Evolutionary conservation across 2,888 invertebrate genomes (phyloP).

Genomic region (Theretra japonica): DNA sequence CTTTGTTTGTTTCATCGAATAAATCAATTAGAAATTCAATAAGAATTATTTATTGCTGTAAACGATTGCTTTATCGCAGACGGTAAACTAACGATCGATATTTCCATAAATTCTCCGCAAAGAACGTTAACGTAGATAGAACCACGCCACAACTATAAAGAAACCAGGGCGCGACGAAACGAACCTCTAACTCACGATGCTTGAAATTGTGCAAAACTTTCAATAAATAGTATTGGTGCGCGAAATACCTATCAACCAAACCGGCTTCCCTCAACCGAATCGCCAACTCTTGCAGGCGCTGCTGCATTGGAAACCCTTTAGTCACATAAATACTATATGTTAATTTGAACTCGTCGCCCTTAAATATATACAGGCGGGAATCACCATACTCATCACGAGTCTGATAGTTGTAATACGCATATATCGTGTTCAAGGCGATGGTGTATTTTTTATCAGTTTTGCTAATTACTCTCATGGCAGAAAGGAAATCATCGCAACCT

Average conservation of each 20-base stretch:
- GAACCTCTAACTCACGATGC: background rate
- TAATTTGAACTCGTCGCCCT: slow-evolving; percentile 4
- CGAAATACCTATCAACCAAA: slow-evolving; percentile 8
- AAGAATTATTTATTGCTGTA: no score
- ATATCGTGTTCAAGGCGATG: slow-evolving; percentile 16
- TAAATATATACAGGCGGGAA: background rate
- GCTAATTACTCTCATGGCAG: background rate
- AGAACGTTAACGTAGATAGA: background rate
- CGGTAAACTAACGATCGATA: no score
- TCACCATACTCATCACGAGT: slow-evolving; percentile 18
- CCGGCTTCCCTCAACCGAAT: slow-evolving; percentile 8
- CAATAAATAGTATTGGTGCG: background rate
- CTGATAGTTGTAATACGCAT: background rate
- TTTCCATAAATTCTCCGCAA: background rate
- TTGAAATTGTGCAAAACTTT: background rate
- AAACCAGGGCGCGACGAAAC: slow-evolving; percentile 20
- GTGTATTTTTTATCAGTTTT: slow-evolving; percentile 16
- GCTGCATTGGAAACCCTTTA: slow-evolving; percentile 37
- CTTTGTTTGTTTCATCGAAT: no score
- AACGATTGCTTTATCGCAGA: no score
- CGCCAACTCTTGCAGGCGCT: background rate
- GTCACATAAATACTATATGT: slow-evolving; percentile 30
- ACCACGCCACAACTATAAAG: slow-evolving; percentile 13
- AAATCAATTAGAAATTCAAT: no score
- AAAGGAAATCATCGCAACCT: background rate